Percentiles rank a stretch among this genome's conserved stretches.
Conservation (phyloP, 2,888 invertebrate genomes). For the Limnephilus auricula region DNA sequence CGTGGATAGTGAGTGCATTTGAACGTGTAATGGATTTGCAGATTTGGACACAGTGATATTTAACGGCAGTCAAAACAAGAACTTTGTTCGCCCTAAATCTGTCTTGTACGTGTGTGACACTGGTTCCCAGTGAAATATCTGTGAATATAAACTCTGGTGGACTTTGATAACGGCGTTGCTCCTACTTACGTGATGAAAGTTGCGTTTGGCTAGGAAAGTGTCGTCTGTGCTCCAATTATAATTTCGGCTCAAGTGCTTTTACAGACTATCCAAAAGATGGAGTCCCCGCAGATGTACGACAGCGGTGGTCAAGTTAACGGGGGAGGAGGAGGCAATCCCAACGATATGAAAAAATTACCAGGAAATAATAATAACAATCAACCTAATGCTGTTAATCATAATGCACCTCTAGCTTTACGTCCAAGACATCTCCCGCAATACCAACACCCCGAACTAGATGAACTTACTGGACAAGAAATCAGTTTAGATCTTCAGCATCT, state of each 20-base stretch:
- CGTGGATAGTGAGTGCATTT: background rate
- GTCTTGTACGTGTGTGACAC: background rate
- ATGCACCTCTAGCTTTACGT: constrained; percentile 79
- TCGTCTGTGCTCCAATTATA: background rate
- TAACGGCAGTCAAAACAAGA: background rate
- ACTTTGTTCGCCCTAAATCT: background rate
- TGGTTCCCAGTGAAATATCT: background rate
- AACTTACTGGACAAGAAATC: constrained; percentile 94
- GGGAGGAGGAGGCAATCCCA: constrained; percentile 81
- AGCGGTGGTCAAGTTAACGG: constrained; percentile 77
- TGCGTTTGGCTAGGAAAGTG: background rate
- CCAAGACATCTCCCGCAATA: constrained; percentile 85
- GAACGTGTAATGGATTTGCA: constrained; percentile 18
- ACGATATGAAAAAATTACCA: constrained; percentile 74
- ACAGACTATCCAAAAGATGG: constrained; percentile 75
- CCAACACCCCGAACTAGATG: constrained; percentile 90
- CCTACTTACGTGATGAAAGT: background rate
- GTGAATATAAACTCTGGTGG: background rate
- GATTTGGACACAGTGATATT: background rate
- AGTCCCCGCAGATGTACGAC: constrained; percentile 93
- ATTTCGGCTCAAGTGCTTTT: constrained; percentile 3
- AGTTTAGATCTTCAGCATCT: constrained; percentile 94
- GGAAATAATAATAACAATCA: constrained; percentile 69
- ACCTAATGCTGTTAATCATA: constrained; percentile 73
- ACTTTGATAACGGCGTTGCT: background rate